Conservation (phyloP, 2,797 vertebrate species). For the Molossus alvarezi region DNA sequence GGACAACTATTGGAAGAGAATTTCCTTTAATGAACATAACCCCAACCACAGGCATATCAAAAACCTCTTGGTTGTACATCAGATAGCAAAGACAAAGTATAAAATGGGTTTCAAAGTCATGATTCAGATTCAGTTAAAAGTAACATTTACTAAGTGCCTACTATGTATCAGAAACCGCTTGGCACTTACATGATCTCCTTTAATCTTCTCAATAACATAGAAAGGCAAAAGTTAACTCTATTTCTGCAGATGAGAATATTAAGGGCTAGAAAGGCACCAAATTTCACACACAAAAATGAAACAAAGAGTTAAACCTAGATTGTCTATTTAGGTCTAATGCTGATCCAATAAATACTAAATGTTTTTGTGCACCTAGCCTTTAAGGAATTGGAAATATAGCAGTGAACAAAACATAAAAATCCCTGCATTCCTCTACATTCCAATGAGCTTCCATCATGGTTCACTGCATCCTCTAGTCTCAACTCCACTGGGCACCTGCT, state of each 20-base stretch:
- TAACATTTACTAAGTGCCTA: conserved; percentile 57
- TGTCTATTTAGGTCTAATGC: conserved; percentile 37
- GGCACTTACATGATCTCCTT: not conserved
- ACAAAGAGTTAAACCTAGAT: conserved; percentile 15
- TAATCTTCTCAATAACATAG: conserved; percentile 2
- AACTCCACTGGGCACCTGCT: conserved; percentile 47
- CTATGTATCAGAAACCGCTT: not conserved
- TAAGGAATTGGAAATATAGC: conserved; percentile 18
- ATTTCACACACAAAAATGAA: conserved; percentile 49
- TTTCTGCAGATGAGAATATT: not conserved
- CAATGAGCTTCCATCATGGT: conserved; percentile 10
- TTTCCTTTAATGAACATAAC: conserved; percentile 64
- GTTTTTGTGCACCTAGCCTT: not conserved
- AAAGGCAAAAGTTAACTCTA: conserved; percentile 43
- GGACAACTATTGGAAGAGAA: conserved; percentile 41
- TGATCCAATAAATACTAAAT: conserved; percentile 52
- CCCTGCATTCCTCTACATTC: conserved; percentile 47
- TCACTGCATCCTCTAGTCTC: conserved; percentile 50
- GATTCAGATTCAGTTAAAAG: conserved; percentile 51
- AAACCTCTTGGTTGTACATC: conserved; percentile 20
- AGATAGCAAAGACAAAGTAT: conserved; percentile 45
- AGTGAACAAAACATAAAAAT: conserved; percentile 56
- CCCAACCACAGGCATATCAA: not conserved
- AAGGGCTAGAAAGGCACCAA: not conserved
- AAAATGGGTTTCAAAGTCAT: conserved; percentile 53